phyloP scores from a whole-genome alignment of 2,797 vertebrate species.

The Stomatorhinus walkeri region DNA sequence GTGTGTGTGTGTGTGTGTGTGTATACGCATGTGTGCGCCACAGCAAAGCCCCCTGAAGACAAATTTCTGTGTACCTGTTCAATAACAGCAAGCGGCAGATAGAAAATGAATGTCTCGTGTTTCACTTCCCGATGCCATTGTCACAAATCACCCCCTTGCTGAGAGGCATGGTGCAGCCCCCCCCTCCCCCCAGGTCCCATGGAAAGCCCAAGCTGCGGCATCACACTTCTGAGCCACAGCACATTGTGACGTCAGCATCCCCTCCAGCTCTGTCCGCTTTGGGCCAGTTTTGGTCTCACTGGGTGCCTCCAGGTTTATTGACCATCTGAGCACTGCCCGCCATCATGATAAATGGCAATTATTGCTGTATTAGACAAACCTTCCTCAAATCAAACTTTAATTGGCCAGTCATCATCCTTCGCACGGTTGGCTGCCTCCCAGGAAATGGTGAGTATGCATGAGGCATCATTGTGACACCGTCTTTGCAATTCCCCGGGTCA shows the following conservation, averaged over 20 bases:
- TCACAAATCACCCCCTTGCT: background rate
- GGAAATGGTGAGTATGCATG: background rate
- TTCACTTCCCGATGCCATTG: background rate
- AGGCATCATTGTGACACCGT: background rate
- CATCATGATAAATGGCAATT: background rate
- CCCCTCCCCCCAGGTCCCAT: background rate
- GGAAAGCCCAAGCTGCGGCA: background rate
- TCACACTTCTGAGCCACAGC: background rate
- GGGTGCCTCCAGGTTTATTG: background rate
- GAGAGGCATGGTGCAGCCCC: background rate
- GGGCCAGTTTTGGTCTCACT: background rate
- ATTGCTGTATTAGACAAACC: background rate
- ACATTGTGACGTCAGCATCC: background rate
- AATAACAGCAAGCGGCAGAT: background rate
- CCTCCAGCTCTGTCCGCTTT: background rate
- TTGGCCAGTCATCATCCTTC: background rate
- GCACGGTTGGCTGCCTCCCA: background rate
- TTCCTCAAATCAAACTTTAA: background rate
- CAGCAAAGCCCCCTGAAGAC: background rate
- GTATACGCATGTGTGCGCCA: no score
- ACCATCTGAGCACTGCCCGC: background rate
- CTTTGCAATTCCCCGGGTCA: background rate
- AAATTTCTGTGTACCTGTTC: background rate
- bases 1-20: background rate
- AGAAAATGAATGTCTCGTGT: background rate